A percentile compares a stretch with the other conserved stretches of the same genome.
Conservation (phyloP, 2,888 invertebrate genomes). For the Nezara viridula region DNA sequence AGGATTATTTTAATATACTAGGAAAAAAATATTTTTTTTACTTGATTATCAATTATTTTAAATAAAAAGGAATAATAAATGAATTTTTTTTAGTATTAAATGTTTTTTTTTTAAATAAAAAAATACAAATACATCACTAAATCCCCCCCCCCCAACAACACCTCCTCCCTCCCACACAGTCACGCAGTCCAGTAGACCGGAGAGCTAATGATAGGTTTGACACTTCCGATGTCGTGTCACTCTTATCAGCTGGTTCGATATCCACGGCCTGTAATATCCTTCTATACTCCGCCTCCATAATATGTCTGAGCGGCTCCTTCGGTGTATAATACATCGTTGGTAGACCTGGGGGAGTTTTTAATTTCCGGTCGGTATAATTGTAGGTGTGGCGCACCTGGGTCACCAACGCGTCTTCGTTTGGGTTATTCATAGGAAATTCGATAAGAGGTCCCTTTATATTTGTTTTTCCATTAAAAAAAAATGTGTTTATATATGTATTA, state of each 20-base stretch:
- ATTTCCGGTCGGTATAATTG: slow-evolving; percentile 45
- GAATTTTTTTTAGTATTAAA: too few species aligned
- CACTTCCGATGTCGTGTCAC: slow-evolving; percentile 39
- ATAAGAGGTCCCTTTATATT: background rate
- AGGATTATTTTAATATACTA: too few species aligned
- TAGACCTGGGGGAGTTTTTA: slow-evolving; percentile 48
- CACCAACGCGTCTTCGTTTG: background rate
- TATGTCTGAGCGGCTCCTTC: slow-evolving; percentile 20
- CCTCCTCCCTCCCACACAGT: background rate
- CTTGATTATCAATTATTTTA: too few species aligned
- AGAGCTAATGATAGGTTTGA: slow-evolving; percentile 46
- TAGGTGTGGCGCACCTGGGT: slow-evolving; percentile 39
- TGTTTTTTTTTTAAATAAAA: too few species aligned
- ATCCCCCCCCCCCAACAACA: background rate
- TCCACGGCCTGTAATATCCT: slow-evolving; percentile 38
- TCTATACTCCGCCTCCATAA: slow-evolving; percentile 27
- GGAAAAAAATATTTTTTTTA: too few species aligned
- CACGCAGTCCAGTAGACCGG: slow-evolving; percentile 23
- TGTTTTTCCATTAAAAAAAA: too few species aligned
- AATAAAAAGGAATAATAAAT: too few species aligned
- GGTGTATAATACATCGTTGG: slow-evolving; percentile 24
- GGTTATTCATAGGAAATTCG: background rate
- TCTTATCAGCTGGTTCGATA: slow-evolving; percentile 48
- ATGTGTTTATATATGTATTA: too few species aligned
- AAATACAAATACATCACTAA: background rate